Evolutionary conservation across 2,113 vertebrate genomes (phyloP), one percentile per base, ranked within the genome.

Genomic region (Solea solea): DNA sequence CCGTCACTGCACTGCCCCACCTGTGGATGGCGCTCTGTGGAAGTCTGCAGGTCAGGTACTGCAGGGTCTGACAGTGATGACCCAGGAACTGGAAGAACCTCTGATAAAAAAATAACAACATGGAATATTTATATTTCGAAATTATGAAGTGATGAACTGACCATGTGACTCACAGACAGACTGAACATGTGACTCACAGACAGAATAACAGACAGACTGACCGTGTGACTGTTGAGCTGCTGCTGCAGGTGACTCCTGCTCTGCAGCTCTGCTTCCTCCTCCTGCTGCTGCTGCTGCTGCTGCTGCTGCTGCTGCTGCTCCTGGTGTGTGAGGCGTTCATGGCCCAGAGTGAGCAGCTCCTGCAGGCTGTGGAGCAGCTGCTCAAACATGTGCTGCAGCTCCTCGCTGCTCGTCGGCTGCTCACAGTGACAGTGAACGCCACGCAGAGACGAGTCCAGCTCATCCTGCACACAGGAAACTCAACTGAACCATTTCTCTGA

Each of bases 81-180:
- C 51, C 81, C 57, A 99, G 90, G 69, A 91, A 94, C 67, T 44
- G 85, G 87, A 96, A 96, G 81, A 97, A 96, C 25, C 77, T 90
- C 97, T 99, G 75, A 10, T 10, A 9, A 48, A 0, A 21, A 8
- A 56, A 12, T 6, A 34, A 34, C 34, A 34, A 34, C 5, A 34
- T 34, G 34, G 3, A 34, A 34, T 34, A 34, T 21, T 21, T 21
- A 21, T 21, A 21, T 21, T 21, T 21, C 1, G 21, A 21, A 21
- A 21, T 21, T 21, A 21, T 21, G 21, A 21, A 21, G 21, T 21
- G 21, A 21, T 21, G 21, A 21, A 21, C 21, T 21, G 21, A 21
- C 1, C 21, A 21, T 21, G 21, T 21, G 21, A 27, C 51, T 42
- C 41, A 44, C 8, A 44, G 8, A 2, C 42, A 44, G 42, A 44